Evolutionary conservation across 2,113 vertebrate genomes (phyloP), one percentile per base, ranked within the genome.

Genomic region (Xenopus laevis): DNA sequence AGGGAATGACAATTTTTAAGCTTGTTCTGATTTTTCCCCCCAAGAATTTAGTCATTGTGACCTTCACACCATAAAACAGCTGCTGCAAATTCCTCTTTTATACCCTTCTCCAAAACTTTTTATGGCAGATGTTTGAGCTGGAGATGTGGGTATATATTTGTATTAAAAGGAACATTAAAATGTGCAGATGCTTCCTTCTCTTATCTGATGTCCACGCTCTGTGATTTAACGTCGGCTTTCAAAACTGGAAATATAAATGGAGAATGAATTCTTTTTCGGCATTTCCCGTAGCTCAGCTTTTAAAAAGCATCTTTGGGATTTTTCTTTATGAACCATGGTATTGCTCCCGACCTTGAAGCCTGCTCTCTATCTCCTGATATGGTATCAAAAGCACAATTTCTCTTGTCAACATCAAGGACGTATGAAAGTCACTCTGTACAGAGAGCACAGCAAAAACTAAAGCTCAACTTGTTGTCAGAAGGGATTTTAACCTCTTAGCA

Each of bases 301-400:
- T 70, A 70, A 77, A 77, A 70, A 60, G 67, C 74, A 58, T 70
- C 74, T 77, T 70, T 70, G 74, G 74, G 74, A 77, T 69, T 64
- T 75, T 77, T 77, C 74, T 77, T 77, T 77, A 77, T 77, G 74
- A 77, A 77, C 59, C 74, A 55, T 77, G 74, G 59, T 68, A 77
- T 77, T 70, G 53, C 74, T 70, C 66, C 59, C 18, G 67, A 70
- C 66, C 74, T 77, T 70, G 67, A 70, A 68, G 33, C 66, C 44
- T 13, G 59, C 60, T 23, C 67, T 45, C 66, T 75, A 69, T 77
- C 67, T 70, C n/a, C 74, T 64, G 66, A 70, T 64, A 69, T 70
- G 74, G 74, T 69, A 77, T 77, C 59, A 70, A 77, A 77, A 70
- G 66, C 59, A 57, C 74, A 69, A 64, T 77, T 77, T 77, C 67